These are phyloP conservation scores for Tamias sibiricus DNA, from an alignment of 2,113 vertebrate genomes.

Conservation along the genomic window DNA sequence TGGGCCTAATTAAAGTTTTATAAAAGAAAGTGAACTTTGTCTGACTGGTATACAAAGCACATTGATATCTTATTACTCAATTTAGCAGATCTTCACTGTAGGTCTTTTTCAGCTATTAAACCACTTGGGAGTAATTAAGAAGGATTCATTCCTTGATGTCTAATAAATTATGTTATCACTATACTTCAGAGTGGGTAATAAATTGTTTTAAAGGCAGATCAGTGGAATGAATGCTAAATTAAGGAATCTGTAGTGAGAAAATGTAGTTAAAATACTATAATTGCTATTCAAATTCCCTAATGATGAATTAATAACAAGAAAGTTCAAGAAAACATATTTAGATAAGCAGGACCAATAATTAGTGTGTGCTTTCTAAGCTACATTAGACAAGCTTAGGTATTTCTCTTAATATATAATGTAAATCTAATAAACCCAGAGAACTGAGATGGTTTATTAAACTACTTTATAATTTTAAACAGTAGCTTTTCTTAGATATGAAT, in stretches of 20 bases:
- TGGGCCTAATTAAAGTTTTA: conserved; percentile 52
- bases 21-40: background rate
- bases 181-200: background rate
- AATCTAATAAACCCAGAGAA: conserved; percentile 30
- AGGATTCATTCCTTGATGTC: background rate
- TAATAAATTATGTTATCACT: background rate
- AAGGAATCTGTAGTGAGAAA: background rate
- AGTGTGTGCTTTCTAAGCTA: background rate
- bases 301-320: conserved; percentile 50
- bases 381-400: background rate
- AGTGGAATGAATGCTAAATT: conserved; percentile 28
- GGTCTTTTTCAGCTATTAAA: conserved; percentile 7
- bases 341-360: conserved; percentile 19
- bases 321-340: conserved; percentile 39
- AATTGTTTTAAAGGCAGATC: conserved; percentile 8
- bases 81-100: background rate
- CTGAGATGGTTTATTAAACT: conserved; percentile 1
- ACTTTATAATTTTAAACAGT: conserved; percentile 22
- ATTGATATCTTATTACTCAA: background rate
- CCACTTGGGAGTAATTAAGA: background rate
- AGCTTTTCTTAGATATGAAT: conserved; percentile 18
- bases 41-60: background rate
- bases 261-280: background rate
- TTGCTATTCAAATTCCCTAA: conserved; percentile 48
- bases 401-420: conserved; percentile 22